Conservation (phyloP, 2,888 invertebrate genomes). For the Cheilosia impressa region DNA sequence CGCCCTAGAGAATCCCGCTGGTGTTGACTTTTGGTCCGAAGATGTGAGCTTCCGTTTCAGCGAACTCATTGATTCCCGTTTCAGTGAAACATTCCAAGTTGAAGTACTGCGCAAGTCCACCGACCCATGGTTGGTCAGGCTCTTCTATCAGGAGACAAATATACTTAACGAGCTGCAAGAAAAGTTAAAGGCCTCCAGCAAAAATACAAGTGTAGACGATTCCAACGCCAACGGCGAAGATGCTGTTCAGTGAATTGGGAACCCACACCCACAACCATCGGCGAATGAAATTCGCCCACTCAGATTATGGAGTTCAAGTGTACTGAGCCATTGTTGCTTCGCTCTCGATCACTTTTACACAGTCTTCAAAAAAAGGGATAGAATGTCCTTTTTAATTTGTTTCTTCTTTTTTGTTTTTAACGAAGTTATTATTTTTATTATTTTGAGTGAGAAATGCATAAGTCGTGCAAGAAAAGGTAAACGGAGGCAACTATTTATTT, state of each 20-base stretch:
- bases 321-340: conserved; percentile 50
- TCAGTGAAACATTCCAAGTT: conserved; percentile 84
- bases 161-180: conserved; percentile 79
- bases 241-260: conserved; percentile 39
- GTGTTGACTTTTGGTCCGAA: conserved; percentile 86
- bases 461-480: conserved; percentile 14
- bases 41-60: conserved; percentile 87
- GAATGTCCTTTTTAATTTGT: conserved; percentile 48
- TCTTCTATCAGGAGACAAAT: conserved; percentile 81
- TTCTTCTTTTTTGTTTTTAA: conserved; percentile 35
- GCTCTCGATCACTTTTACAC: conserved; percentile 62
- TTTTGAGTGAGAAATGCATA: conserved; percentile 59
- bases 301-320: conserved; percentile 25
- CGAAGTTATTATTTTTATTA: conserved; percentile 32
- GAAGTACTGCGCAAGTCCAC: conserved; percentile 69
- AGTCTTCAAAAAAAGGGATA: conserved; percentile 50
- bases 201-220: conserved; percentile 43
- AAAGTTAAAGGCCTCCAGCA: conserved; percentile 64
- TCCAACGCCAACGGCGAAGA: conserved; percentile 32
- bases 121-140: conserved; percentile 78
- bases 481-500: conserved; percentile 43
- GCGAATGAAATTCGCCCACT: conserved; percentile 18
- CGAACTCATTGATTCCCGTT: conserved; percentile 87
- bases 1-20: conserved; percentile 84
- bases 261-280: conserved; percentile 8